Conservation (phyloP, 2,888 invertebrate species). For the Eupithecia abbreviata region DNA sequence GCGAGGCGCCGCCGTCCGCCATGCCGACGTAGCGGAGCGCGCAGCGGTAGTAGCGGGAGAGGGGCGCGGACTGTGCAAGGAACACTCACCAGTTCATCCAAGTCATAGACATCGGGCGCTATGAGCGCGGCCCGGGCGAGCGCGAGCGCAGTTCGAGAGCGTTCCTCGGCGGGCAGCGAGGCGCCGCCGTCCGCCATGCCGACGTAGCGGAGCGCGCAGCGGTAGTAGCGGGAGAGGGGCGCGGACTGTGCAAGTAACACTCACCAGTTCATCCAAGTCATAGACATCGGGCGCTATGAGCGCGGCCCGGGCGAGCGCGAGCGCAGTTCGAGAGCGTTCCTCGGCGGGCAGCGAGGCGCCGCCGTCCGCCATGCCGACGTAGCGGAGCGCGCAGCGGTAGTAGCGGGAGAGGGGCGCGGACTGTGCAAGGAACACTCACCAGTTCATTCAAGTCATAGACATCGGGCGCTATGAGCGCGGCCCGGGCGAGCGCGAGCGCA, state of each 20-base stretch:
- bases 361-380: constrained; percentile 57
- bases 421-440: constrained; percentile 67
- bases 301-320: constrained; percentile 96
- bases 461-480: constrained; percentile 96
- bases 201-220: too few relatives aligned
- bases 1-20: constrained; percentile 61
- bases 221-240: too few relatives aligned
- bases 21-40: constrained; percentile 47
- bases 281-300: constrained; percentile 97
- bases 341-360: constrained; percentile 58
- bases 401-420: too few relatives aligned
- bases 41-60: too few relatives aligned
- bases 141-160: constrained; percentile 88
- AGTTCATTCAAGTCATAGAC: constrained; percentile 99
- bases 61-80: too few relatives aligned
- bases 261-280: constrained; percentile 96
- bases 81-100: constrained; percentile 92
- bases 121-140: constrained; percentile 96
- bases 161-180: constrained; percentile 55
- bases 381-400: too few relatives aligned
- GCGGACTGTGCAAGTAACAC: constrained; percentile 27
- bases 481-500: constrained; percentile 96
- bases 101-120: constrained; percentile 97
- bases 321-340: constrained; percentile 84
- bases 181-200: constrained; percentile 66